Base-by-base conservation (phyloP, 2,113 vertebrate species). In the Paraplagusia blochii region DNA sequence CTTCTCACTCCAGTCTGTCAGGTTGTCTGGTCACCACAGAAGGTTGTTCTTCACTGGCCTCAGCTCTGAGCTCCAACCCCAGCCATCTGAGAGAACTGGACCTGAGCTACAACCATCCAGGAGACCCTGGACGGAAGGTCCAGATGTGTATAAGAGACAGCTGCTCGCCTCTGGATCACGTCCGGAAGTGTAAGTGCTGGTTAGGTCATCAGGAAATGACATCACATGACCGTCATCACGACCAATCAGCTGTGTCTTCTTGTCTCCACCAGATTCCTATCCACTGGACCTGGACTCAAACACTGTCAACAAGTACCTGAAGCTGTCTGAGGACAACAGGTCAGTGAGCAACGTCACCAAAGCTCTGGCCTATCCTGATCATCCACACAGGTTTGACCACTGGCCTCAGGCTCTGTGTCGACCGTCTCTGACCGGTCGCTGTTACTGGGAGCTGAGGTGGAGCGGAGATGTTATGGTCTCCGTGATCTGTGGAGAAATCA, bases 401-500 rank as follows among this genome's bases (percentile, higher is more conserved):
- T 55, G 51, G 44, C 5, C 1, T 17, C 57, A 69, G 45, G 14
- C 61, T 1, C 29, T 61, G 51, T 44, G 66, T 8, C 29, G 3
- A 5, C 1, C 5, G 3, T 44, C 9, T 48, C 44, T 68, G 38
- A 54, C 36, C 33, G 66, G 57, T 33, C 57, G 44, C 14, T 68
- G 45, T 44, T 45, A 51, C 63, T 66, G 63, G 54, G 63, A 66
- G 63, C 17, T 66, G 0, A 16, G 46, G 42, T 46, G 50, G 50
- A 47, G 1, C 2, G 43, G 43, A 59, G 0, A 0, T 1, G 57
- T 42, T 33, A 0, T 40, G 11, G 63, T 74, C 8, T 5, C 63
- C 0, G 19, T 67, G 44, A 59, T 1, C 22, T 59, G 53, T 43
- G 53, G 9, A 53, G 42, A 35, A 53, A 59, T 67, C 44, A 42